Base-by-base conservation (phyloP, 2,113 vertebrate species). In the Saguinus midas region DNA sequence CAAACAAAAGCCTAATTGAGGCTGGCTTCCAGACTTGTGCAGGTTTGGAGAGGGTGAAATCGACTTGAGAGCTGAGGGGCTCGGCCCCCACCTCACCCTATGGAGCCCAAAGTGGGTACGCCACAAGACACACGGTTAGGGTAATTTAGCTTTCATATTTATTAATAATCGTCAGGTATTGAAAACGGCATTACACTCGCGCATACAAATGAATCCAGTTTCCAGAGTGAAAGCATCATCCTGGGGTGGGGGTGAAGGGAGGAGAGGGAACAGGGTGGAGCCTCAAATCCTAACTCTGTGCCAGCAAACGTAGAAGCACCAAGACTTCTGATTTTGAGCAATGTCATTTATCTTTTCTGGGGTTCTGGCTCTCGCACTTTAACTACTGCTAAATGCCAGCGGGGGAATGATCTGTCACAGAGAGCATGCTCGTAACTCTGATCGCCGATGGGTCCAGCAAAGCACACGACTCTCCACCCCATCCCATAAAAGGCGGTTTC, bases 161-260 rank as follows among this genome's bases (percentile, higher is more conserved):
- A 98, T 98, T 98, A 98, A 97, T 95, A 97, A 88, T 98, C 98
- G 97, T 98, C 96, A 97, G 98, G 98, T 98, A 98, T 92, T 97
- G 98, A 98, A 98, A 98, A 97, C 17, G 97, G 94, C 97, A 96
- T 97, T 97, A 97, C 98, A 98, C 97, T 97, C 96, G 82, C 94
- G 88, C 97, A 97, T 97, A 98, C 98, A 98, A 97, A 98, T 94
- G 97, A 98, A 98, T 97, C 96, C 97, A 97, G 94, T 98, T 98
- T 98, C 94, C 98, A 94, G 98, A 98, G 96, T 90, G 0, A 37
- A 37, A 95, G 90, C 52, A 48, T 9, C 35, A 90, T 35, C 76
- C 66, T 3, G 90, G 37, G 8, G 18, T 45, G 70, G 75, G 35
- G n/a, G 7, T 10, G n/a, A 52, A 27, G 37, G 29, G 45, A 3